These are phyloP conservation scores for Luperina nickerlii DNA, from an alignment of 2,888 invertebrate species.

Conservation along the genomic window DNA sequence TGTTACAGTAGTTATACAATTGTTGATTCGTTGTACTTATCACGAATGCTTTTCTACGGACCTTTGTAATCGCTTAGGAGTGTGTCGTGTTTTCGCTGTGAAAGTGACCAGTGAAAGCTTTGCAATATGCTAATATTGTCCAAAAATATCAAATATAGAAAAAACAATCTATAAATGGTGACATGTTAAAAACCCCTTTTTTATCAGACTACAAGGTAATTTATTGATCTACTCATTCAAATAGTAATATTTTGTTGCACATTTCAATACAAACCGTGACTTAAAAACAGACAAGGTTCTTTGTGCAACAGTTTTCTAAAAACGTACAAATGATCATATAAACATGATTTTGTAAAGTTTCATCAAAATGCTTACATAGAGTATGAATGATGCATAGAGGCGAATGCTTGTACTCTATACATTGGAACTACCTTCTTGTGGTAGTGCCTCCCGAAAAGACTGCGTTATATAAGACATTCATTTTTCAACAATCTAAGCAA, in stretches of 20 bases:
- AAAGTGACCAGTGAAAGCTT: slow-evolving; percentile 16
- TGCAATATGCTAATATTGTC: background rate
- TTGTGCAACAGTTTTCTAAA: background rate
- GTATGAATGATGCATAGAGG: background rate
- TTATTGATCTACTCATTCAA: background rate
- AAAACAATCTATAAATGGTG: background rate
- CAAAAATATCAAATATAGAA: background rate
- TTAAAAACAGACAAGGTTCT: background rate
- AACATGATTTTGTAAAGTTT: background rate
- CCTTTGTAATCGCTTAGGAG: slow-evolving; percentile 40
- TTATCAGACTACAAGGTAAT: background rate
- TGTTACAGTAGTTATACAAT: slow-evolving; percentile 77
- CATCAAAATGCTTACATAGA: background rate
- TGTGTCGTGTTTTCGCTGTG: background rate
- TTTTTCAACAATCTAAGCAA: slow-evolving; percentile 13
- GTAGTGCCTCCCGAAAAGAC: slow-evolving; percentile 67
- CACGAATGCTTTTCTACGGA: slow-evolving; percentile 40
- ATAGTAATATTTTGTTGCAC: background rate
- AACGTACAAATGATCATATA: background rate
- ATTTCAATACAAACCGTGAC: background rate
- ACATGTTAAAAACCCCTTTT: background rate
- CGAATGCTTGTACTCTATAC: slow-evolving; percentile 8
- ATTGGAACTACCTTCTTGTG: slow-evolving; percentile 25
- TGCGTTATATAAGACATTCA: slow-evolving; percentile 40
- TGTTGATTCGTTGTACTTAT: slow-evolving; percentile 77